Conservation (phyloP, 1,140 invertebrate species). For the Marisa cornuarietis region DNA sequence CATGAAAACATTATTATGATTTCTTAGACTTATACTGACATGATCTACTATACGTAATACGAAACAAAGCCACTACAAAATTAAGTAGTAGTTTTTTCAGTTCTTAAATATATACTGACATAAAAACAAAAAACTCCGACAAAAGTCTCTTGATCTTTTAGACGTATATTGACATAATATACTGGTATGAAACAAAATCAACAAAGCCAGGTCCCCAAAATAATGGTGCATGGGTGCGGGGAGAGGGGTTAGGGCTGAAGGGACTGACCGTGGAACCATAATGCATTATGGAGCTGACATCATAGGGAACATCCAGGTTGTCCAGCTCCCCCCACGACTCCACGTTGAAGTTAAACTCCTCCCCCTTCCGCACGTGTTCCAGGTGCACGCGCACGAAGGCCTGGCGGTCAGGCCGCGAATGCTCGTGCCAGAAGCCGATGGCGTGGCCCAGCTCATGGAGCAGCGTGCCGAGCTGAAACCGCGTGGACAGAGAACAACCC, state of each 20-base stretch:
- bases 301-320: constrained; percentile 62
- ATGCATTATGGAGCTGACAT: constrained; percentile 66
- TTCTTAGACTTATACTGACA: too few species aligned
- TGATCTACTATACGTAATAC: too few species aligned
- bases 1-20: too few species aligned
- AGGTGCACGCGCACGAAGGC: constrained; percentile 46
- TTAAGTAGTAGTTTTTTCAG: too few species aligned
- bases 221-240: too few species aligned
- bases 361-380: constrained; percentile 68
- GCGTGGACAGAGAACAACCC: not conserved
- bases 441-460: constrained; percentile 68
- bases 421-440: constrained; percentile 66
- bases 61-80: too few species aligned
- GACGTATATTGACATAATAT: too few species aligned
- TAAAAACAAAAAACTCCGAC: too few species aligned
- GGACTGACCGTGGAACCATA: constrained; percentile 59
- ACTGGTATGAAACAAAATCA: too few species aligned
- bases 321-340: constrained; percentile 74
- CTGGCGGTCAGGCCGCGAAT: constrained; percentile 61
- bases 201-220: too few species aligned
- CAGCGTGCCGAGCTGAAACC: constrained; percentile 89
- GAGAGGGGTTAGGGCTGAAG: not conserved
- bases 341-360: constrained; percentile 98
- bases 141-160: too few species aligned
- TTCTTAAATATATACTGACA: too few species aligned